Evolutionary conservation across 2,113 vertebrate genomes (phyloP), one percentile per base, ranked within the genome.

Genomic region (Prunella himalayana): DNA sequence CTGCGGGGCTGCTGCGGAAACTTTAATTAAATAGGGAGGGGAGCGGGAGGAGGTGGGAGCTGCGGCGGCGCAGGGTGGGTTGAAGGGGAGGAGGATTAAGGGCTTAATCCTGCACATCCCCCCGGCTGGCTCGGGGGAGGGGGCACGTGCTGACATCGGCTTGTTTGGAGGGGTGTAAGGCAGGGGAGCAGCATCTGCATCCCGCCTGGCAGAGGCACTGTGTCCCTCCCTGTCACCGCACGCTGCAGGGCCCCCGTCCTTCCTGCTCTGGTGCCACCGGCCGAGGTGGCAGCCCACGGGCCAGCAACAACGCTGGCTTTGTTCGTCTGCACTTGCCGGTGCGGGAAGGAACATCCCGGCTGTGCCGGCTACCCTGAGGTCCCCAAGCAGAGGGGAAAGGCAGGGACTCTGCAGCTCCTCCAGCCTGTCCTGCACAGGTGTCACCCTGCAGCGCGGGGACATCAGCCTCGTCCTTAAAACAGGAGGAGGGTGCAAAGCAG

Each of bases 1-100:
- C 98, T 98, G 94, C 66, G 86, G 97, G 86, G 97, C 98, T 98
- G 98, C 98, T 98, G 98, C 97, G 98, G 99, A 98, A 98, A 99
- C 96, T 98, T 98, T 99, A 98, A 99, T 99, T 99, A 99, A 98
- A 96, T 93, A 82, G 92, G 95, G 92, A 97, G 94, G 94, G 80
- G 91, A 95, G 89, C 51, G 28, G 81, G 89, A 95, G 94, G 94
- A 90, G 95, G 94, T 90, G 96, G 90, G 97, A 97, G 98, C 98
- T 96, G 96, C 60, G 85, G 96, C 77, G 51, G 94, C 35, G 3
- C 63, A 44, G 86, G 95, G 97, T 96, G 96, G 93, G 95, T 69
- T 91, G 94, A 82, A 92, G 91, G 91, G 81, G 84, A 76, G 87
- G 88, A 77, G 86, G 93, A 94, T 96, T 95, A 95, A 92, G 75